phyloP scores from a whole-genome alignment of 1,140 invertebrate species.

The Danaus plexippus region DNA sequence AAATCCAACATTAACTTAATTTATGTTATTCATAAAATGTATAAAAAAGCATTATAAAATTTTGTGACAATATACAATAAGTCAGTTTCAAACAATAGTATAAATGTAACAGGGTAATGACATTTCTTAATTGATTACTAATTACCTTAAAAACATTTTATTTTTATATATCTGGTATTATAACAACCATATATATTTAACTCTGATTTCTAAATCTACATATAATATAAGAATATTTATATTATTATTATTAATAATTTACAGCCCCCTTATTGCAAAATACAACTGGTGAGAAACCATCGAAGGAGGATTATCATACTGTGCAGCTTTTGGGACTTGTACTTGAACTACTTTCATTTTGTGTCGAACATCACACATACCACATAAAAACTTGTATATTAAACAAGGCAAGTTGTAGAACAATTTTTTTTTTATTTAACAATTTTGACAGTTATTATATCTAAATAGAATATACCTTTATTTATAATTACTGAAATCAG shows the following conservation, averaged over 20 bases:
- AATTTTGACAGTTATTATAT: not conserved
- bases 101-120: too few relatives aligned
- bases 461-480: too few relatives aligned
- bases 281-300: conserved; percentile 87
- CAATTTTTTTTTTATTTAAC: not conserved
- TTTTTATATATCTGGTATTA: not conserved
- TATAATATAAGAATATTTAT: too few relatives aligned
- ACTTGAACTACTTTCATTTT: conserved; percentile 97
- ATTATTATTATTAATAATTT: conserved; percentile 22
- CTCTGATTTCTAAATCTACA: not conserved
- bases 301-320: conserved; percentile 94
- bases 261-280: conserved; percentile 90
- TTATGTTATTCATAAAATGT: too few relatives aligned
- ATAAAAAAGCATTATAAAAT: too few relatives aligned
- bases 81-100: too few relatives aligned
- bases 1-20: too few relatives aligned
- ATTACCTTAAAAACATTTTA: not conserved
- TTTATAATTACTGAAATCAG: too few relatives aligned
- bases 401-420: conserved; percentile 77
- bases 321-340: conserved; percentile 96
- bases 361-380: conserved; percentile 99
- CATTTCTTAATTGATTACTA: too few relatives aligned
- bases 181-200: not conserved
- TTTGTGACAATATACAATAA: too few relatives aligned
- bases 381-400: conserved; percentile 99